Evolutionary conservation across 1,140 invertebrate genomes (phyloP), one percentile per base, ranked within the genome.

Genomic region (Phortica variegata): DNA sequence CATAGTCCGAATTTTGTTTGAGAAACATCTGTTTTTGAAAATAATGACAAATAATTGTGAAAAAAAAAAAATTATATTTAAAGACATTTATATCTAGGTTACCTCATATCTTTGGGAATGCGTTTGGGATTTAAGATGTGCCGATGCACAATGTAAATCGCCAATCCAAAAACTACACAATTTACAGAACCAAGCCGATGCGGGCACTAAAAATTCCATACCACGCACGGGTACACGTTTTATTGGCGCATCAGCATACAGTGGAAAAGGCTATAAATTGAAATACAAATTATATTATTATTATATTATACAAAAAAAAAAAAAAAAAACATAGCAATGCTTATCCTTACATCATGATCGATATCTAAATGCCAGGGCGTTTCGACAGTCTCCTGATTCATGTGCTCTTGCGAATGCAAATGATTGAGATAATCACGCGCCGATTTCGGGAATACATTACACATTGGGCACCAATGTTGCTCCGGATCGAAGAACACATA

Each of bases 181-280:
- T 65, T 89, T 89, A 75, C 90, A 93, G 77, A 89, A 93, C 90
- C 90, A 92, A n/a, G 88, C 87, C 10, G 87, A 86, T 0, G 89
- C 85, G 4, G 90, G 87, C 49, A 89, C 85, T 73, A 92, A 87
- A 77, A 92, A 92, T 69, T 91, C 89, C 32, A 92, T 78, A 13
- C 90, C 89, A 83, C 87, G 85, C 13, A 91, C 90, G 16, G 88
- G 88, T 3, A 87, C 85, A 50, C 88, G 79, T 78, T 89, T 90
- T 16, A 80, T 83, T 18, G 86, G 85, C 6, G 87, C 85, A 52
- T 84, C 83, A 15, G 85, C 81, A 69, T 80, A 82, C 54, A 75
- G 82, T 32, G 85, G 83, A 62, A 87, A 82, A 52, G 86, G 84
- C 58, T 79, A 77, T 15, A 77, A 65, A n/a, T n/a, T n/a, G 52